Base-by-base conservation (phyloP, 2,797 vertebrate species). In the Hyperoplus lanceolatus region DNA sequence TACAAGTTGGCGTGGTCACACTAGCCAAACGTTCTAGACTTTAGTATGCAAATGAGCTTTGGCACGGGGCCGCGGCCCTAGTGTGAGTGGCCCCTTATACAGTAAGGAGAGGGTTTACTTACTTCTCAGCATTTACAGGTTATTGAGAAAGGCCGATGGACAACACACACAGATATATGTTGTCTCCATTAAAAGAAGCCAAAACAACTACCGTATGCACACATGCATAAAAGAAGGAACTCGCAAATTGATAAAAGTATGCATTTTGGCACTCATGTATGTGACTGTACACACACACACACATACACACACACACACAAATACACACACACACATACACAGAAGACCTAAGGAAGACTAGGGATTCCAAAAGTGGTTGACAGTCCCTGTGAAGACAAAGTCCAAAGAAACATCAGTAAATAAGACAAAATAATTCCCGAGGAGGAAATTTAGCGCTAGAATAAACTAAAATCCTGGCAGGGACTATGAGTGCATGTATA, bases 61-160 rank as follows among this genome's bases (percentile, higher is more conserved):
- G 21, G 1, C 21, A 21, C 21, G 21, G 21, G 21, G 21, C 21
- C 21, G 21, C 21, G 21, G 21, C 21, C 21, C 21, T 21, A 21
- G 21, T 21, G 21, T 21, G 21, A 21, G 21, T 21, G 21, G 21
- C 21, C 21, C 21, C 21, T 3, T 29, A 29, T 29, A 29, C 29
- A 29, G 29, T 81, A 18, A 74, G 61, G 49, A 29, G 43, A 74
- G 29, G 67, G 55, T 76, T 82, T 70, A 70, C 58, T 77, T 77
- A 56, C n/a, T 63, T 74, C 61, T 75, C 55, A 59, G 50, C 51
- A 76, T 57, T 66, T 64, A 54, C 45, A 80, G 61, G 67, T 77
- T 60, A 75, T 50, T 14, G 51, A 65, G 16, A 68, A 68, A 53
- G 38, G 58, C 56, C 2, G 6, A 69, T 5, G 3, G 39, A 62